Evolutionary conservation across 1,140 invertebrate species (phyloP), one percentile per base, ranked within the genome.

Genomic region (Hycleus cichorii): DNA sequence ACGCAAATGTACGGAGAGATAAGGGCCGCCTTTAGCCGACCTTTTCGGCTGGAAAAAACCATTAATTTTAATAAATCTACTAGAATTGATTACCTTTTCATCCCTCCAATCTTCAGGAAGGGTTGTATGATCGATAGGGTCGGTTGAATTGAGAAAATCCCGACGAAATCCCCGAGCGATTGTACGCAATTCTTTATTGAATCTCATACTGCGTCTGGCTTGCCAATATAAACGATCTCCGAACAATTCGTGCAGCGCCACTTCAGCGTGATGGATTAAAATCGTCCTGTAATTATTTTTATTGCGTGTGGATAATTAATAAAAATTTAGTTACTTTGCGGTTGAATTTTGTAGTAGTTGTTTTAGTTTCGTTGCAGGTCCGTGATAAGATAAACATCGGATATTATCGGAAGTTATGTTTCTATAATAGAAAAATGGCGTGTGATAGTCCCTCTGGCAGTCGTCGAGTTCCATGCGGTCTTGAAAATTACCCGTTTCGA

Each of bases 171-270:
- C 67, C 57, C 83, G 78, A 1, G 89, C 93, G 64, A 87, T 81
- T 65, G 81, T 48, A 46, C 82, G 73, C 2, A 98, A 78, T 47
- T 83, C 69, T 44, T 77, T 76, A 51, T 88, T 84, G 74, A 96
- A 98, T 63, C 88, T 80, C 91, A 98, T 95, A 69, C 93, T 97
- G 63, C 92, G 79, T 65, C 95, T 78, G 24, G 88, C 90, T 59
- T 77, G 75, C 95, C 95, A 98, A 74, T 91, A 97, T 39, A 82
- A 75, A 49, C 74, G 70, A 58, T 87, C 84, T 4, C 95, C 94
- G 77, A 91, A 98, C 39, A 75, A 73, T 71, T 94, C 86, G 74
- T 98, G 94, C 12, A 97, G 76, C 8, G 92, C 81, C 39, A 91
- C 88, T 77, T 97, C 95, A 47, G 91, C 92, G 72, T 90, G 84